Percentiles rank a stretch among this genome's conserved stretches.
Conservation (phyloP, 2,113 vertebrate genomes). For the Pseudorasbora parva region DNA sequence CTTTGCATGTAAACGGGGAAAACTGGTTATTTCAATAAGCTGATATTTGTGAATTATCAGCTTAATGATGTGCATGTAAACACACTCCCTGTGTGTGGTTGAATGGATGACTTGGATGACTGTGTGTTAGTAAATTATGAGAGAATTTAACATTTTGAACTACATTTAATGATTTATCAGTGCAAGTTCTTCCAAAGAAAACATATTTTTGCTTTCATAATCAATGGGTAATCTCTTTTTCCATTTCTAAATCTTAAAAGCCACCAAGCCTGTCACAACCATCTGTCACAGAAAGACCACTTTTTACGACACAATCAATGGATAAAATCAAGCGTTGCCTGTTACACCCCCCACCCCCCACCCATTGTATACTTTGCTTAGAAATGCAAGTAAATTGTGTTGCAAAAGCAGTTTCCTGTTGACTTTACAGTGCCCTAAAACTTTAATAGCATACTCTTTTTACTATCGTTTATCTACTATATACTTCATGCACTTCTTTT, state of each 20-base stretch:
- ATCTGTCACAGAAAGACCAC: background rate
- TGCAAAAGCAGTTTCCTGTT: background rate
- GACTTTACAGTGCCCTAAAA: background rate
- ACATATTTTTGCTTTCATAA: background rate
- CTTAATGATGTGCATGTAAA: too few relatives aligned
- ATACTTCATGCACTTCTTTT: background rate
- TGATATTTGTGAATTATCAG: too few relatives aligned
- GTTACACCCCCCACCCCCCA: too few relatives aligned
- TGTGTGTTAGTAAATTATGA: too few relatives aligned
- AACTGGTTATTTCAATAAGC: too few relatives aligned
- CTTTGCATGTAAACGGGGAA: too few relatives aligned
- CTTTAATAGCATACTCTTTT: background rate
- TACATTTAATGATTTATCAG: background rate
- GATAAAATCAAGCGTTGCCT: background rate
- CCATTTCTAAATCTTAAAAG: background rate
- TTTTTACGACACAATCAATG: background rate
- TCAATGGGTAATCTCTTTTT: background rate
- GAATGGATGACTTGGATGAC: background rate
- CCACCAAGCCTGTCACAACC: background rate
- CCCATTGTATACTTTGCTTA: background rate
- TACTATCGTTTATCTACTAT: background rate
- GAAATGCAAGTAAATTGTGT: too few relatives aligned
- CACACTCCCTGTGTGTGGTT: too few relatives aligned
- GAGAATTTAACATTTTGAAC: accelerated
- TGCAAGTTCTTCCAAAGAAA: background rate